phyloP scores from a whole-genome alignment of 2,888 invertebrate genomes.

The Ormyrus rosae region DNA sequence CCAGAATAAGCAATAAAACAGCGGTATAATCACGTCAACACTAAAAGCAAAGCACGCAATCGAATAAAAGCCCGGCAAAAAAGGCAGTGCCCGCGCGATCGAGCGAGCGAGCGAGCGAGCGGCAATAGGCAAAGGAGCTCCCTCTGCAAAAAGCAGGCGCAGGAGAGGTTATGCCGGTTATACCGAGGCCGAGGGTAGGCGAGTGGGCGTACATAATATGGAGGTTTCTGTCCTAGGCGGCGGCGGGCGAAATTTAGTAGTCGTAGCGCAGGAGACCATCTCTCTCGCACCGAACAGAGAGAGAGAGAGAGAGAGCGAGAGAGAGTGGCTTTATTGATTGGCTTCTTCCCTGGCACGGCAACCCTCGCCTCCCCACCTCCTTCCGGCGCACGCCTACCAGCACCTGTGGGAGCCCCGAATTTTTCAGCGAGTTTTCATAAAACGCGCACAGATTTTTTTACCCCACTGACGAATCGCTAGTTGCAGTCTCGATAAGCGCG shows the following conservation, averaged over 20 bases:
- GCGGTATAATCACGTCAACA: no score
- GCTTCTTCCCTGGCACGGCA: constrained; percentile 67
- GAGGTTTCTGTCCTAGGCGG: constrained; percentile 69
- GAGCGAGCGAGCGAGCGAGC: constrained; percentile 2
- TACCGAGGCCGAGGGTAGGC: constrained; percentile 37
- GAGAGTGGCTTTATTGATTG: constrained; percentile 74
- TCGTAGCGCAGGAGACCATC: constrained; percentile 52
- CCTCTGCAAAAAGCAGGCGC: no score
- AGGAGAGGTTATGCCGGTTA: no score
- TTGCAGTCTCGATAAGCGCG: no score
- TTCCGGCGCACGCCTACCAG: constrained; percentile 46
- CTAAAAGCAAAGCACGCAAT: not conserved
- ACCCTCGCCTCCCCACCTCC: constrained; percentile 47
- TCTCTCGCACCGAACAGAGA: not conserved
- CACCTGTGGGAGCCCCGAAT: no score
- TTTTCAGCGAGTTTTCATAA: no score
- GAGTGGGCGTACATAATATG: constrained; percentile 75
- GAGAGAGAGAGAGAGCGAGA: no score
- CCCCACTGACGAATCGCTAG: no score
- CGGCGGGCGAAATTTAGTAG: constrained; percentile 53
- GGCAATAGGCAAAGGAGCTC: no score
- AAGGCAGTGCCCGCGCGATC: not conserved
- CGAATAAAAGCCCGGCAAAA: not conserved
- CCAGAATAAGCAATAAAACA: no score
- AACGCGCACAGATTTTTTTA: no score